Percentiles rank a stretch among this genome's conserved stretches.
Conservation (phyloP, 2,113 vertebrate genomes). For the Syngnathus typhle region DNA sequence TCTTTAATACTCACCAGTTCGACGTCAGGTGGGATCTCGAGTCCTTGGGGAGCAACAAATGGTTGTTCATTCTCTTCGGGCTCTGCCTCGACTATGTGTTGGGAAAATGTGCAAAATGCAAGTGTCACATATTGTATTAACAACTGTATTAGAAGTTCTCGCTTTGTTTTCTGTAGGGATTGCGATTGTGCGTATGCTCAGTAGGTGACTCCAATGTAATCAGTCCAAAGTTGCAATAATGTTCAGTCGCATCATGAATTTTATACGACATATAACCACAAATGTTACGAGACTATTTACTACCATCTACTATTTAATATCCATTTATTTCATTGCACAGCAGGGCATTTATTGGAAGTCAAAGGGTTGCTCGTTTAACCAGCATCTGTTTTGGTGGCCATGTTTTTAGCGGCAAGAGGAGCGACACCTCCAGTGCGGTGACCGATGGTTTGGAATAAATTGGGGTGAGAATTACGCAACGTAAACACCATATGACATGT, state of each 20-base stretch:
- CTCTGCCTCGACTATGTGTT: conserved; percentile 70
- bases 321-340: background rate
- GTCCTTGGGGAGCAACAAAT: conserved; percentile 84
- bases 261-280: background rate
- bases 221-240: background rate
- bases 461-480: background rate
- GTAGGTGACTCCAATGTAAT: too few relatives aligned
- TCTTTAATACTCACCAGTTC: conserved; percentile 81
- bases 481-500: conserved; percentile 12
- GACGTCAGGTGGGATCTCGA: conserved; percentile 87
- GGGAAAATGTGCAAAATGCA: background rate
- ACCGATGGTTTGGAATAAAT: background rate
- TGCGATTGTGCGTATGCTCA: too few relatives aligned
- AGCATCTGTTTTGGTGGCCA: background rate
- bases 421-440: background rate
- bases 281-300: background rate
- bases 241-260: background rate
- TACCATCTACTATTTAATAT: too few relatives aligned
- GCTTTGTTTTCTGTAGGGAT: background rate
- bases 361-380: background rate
- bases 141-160: background rate
- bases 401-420: background rate
- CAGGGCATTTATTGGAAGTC: background rate
- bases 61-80: conserved; percentile 88
- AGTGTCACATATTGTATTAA: background rate